Conservation (phyloP, 1,140 invertebrate genomes). For the Kradibia gibbosae region DNA sequence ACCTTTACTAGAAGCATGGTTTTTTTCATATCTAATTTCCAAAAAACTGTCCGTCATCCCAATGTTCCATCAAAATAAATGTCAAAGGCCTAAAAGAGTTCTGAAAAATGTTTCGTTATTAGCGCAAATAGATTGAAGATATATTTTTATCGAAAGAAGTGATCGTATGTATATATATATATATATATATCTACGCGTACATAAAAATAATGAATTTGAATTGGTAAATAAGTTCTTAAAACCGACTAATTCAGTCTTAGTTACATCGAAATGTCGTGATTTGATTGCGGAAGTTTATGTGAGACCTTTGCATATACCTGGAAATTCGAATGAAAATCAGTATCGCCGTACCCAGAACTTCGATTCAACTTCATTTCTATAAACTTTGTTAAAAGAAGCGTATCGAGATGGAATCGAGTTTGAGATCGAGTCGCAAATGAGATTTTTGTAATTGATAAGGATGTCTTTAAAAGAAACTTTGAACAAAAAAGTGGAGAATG, state of each 20-base stretch:
- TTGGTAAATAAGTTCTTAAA: slow-evolving; percentile 1
- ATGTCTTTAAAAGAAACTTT: slow-evolving; percentile 1
- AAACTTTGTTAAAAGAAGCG: slow-evolving; percentile 13
- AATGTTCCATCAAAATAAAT: too few relatives aligned
- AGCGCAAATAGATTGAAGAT: too few relatives aligned
- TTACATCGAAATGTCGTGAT: slow-evolving; percentile 4
- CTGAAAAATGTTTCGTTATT: too few relatives aligned
- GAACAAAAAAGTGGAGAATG: too few relatives aligned
- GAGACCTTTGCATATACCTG: background rate
- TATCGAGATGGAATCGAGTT: slow-evolving; percentile 18
- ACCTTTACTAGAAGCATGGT: too few relatives aligned
- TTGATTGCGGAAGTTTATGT: background rate
- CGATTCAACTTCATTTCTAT: background rate
- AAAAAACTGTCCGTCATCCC: too few relatives aligned
- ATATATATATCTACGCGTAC: too few relatives aligned
- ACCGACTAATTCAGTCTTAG: background rate
- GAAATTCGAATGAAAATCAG: slow-evolving; percentile 1
- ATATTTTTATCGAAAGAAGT: too few relatives aligned
- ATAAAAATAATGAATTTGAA: background rate
- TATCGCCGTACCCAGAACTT: background rate
- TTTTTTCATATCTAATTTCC: too few relatives aligned
- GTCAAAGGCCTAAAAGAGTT: too few relatives aligned
- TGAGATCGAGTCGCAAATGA: slow-evolving; percentile 14
- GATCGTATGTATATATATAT: too few relatives aligned
- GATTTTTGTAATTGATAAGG: slow-evolving; percentile 36